Percentiles rank a stretch among this genome's conserved stretches.
Evolutionary conservation across 2,113 vertebrate genomes (phyloP).

Genomic region (Gallinago jamesoni): DNA sequence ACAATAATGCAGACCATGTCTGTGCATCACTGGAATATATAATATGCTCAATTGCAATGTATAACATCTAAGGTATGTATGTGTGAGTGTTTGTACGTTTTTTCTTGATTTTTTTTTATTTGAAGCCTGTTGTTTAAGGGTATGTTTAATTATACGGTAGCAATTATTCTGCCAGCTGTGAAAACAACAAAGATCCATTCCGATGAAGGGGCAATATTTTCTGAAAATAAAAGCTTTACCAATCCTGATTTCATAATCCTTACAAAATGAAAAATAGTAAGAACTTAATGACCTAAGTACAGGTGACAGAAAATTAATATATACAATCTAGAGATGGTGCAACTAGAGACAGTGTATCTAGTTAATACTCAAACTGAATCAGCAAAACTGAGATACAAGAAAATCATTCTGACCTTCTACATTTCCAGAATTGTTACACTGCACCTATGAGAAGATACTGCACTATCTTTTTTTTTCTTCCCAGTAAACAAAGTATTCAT

Average conservation of each 20-base stretch:
- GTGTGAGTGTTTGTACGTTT: background rate
- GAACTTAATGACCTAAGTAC: slow-evolving; percentile 1
- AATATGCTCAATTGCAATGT: background rate
- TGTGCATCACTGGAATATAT: background rate
- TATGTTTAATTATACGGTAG: background rate
- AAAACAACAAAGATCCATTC: background rate
- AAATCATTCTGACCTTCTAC: background rate
- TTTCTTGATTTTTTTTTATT: background rate
- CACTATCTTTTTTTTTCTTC: background rate
- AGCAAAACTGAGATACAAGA: background rate
- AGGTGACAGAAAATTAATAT: slow-evolving; percentile 61
- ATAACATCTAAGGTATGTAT: background rate
- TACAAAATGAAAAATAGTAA: background rate
- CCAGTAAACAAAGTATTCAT: background rate
- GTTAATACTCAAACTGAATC: background rate
- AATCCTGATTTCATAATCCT: slow-evolving; percentile 52
- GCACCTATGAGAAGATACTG: background rate
- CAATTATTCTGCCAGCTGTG: background rate
- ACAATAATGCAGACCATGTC: background rate
- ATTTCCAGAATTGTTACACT: background rate
- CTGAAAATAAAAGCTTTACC: slow-evolving; percentile 33
- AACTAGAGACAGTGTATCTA: background rate
- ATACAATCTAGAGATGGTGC: slow-evolving; percentile 29
- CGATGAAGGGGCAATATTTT: slow-evolving; percentile 32
- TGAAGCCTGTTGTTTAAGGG: background rate